Base-by-base conservation (phyloP, 2,888 invertebrate species). In the Fragum fragum region DNA sequence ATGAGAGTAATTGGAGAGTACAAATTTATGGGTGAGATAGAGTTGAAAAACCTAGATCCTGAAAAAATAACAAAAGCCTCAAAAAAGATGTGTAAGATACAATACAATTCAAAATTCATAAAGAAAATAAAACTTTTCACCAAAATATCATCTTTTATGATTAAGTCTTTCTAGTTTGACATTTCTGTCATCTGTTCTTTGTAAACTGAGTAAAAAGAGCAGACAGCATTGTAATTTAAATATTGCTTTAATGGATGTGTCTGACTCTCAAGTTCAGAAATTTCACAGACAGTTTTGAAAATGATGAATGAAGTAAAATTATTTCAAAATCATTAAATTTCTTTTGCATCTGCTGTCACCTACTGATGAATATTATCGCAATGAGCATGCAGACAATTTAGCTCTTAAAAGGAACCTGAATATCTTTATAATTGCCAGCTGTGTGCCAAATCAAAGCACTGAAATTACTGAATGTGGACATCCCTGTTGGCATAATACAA, bases 141-240 rank as follows among this genome's bases (percentile, higher is more conserved):
- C 9, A 47, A 14, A 47, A 47, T 47, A 47, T 47, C 47, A 47
- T 47, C 47, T 47, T 47, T 47, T 47, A 47, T 47, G 47, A 47
- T 47, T 47, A 47, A 47, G 47, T 47, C 47, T 47, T 47, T 28
- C 26, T 16, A 28, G 26, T 57, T 28, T 57, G 57, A 57, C 57
- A 57, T 21, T 7, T 7, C 57, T 57, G 57, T 57, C 57, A 57
- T 57, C 57, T 57, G 57, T 14, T 57, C 26, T 26, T 57, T 57
- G 57, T 47, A 47, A 47, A n/a, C 18, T 18, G 47, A 14, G 47
- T 47, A 47, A 47, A 47, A 14, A n/a, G 47, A 47, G 47, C 47
- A 47, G 47, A 47, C 47, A 47, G 47, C n/a, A 47, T 5, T 47
- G 18, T 47, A 47, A 47, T 47, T 47, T 47, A 47, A 47, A 47